phyloP scores from a whole-genome alignment of 2,113 vertebrate genomes.

The Thamnophis sirtalis region DNA sequence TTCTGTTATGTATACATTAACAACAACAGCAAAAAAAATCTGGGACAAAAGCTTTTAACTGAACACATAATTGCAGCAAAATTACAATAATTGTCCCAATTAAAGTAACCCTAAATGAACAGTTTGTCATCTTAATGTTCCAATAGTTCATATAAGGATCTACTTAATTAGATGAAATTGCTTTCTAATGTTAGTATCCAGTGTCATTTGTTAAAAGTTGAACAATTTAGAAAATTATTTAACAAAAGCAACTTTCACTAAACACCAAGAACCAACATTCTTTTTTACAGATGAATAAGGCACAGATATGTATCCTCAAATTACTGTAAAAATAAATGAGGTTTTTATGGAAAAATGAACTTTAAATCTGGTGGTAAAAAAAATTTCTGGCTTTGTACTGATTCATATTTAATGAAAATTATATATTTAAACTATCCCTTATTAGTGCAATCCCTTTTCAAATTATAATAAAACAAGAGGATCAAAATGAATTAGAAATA shows the following conservation, averaged over 20 bases:
- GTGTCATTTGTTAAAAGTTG: constrained; percentile 91
- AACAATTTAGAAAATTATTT: constrained; percentile 83
- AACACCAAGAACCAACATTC: constrained; percentile 79
- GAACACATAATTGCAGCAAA: constrained; percentile 92
- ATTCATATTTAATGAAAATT: constrained; percentile 72
- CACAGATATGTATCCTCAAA: constrained; percentile 79
- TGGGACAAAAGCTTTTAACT: constrained; percentile 92
- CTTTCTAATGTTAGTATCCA: constrained; percentile 88
- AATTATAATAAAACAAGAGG: constrained; percentile 52
- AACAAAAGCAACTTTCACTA: constrained; percentile 79
- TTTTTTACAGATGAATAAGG: constrained; percentile 77
- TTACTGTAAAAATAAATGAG: constrained; percentile 81
- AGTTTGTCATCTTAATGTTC: constrained; percentile 97
- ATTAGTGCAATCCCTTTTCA: constrained; percentile 55
- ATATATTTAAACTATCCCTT: constrained; percentile 55
- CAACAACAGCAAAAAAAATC: constrained; percentile 81
- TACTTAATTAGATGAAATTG: constrained; percentile 94
- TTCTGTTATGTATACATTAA: constrained; percentile 75
- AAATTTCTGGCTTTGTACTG: constrained; percentile 69
- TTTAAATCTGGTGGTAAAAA: constrained; percentile 71
- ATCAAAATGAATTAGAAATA: not conserved
- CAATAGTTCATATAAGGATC: constrained; percentile 87
- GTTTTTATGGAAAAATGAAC: constrained; percentile 71
- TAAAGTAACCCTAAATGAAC: constrained; percentile 98
- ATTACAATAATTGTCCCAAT: constrained; percentile 99